These are phyloP conservation scores for Chrosomus eos DNA, from an alignment of 2,797 vertebrate genomes.

Conservation along the genomic window DNA sequence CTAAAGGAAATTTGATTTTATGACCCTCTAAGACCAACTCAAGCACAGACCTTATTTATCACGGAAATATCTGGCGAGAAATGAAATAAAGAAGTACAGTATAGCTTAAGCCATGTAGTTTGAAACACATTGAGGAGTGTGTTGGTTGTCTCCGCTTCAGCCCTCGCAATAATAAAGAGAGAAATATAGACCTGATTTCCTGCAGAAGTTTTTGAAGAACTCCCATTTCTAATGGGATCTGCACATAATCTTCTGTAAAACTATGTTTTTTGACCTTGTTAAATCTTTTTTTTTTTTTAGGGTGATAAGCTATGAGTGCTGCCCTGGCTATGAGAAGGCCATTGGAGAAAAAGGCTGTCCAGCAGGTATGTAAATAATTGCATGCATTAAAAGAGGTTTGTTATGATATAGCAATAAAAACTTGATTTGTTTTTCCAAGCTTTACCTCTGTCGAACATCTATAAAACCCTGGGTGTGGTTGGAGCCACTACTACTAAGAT, in stretches of 20 bases:
- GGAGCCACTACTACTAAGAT: constrained; percentile 93
- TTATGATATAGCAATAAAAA: neutral
- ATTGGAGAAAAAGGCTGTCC: constrained; percentile 95
- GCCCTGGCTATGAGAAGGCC: constrained; percentile 94
- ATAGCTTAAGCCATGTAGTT: constrained; percentile 14
- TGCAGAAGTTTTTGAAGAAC: constrained; percentile 7
- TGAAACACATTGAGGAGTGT: constrained; percentile 18
- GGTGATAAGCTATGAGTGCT: constrained; percentile 94
- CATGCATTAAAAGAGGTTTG: neutral
- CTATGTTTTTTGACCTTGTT: neutral
- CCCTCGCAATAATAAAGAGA: constrained; percentile 11
- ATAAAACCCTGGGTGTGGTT: constrained; percentile 89
- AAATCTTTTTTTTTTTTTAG: constrained; percentile 71
- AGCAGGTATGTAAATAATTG: constrained; percentile 80
- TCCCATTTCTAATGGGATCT: constrained; percentile 15
- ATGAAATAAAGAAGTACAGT: constrained; percentile 43
- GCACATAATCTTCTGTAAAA: neutral
- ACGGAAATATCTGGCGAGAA: constrained; percentile 63
- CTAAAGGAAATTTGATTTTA: constrained; percentile 73
- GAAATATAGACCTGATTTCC: constrained; percentile 28
- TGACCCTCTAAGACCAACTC: constrained; percentile 57
- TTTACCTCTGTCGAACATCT: constrained; percentile 92
- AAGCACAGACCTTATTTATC: constrained; percentile 63
- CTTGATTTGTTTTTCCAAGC: constrained; percentile 74
- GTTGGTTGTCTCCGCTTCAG: neutral